Percentiles rank a stretch among this genome's conserved stretches.
Conservation (phyloP, 2,888 invertebrate genomes). For the Nudaria mundana region DNA sequence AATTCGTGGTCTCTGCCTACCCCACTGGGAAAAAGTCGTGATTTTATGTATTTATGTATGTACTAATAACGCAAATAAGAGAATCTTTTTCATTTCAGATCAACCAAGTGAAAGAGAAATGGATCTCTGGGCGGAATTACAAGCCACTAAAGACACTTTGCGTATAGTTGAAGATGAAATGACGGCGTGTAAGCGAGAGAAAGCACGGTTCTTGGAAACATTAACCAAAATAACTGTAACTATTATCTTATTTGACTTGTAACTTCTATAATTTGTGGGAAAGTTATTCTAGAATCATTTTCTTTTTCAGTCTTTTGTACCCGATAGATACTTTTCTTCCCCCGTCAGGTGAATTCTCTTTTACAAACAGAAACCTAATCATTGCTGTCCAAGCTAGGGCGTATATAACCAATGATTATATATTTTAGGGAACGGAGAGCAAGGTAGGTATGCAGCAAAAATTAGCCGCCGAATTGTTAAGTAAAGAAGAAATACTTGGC, state of each 20-base stretch:
- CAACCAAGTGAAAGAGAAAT: conserved; percentile 69
- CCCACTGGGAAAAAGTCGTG: no score
- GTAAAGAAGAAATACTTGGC: conserved; percentile 67
- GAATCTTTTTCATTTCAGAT: conserved; percentile 38
- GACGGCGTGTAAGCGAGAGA: conserved; percentile 60
- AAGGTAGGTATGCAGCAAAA: conserved; percentile 73
- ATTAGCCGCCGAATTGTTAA: conserved; percentile 69
- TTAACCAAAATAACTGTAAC: conserved; percentile 67
- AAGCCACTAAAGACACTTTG: conserved; percentile 68
- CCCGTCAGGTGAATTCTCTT: conserved; percentile 40
- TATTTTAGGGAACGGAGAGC: conserved; percentile 66
- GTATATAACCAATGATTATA: background rate
- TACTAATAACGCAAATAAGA: background rate
- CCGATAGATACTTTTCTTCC: conserved; percentile 48
- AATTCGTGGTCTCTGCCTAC: no score
- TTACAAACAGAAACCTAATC: conserved; percentile 2
- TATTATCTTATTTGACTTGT: conserved; percentile 15
- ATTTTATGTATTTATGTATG: no score
- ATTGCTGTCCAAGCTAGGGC: background rate
- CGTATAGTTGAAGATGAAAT: conserved; percentile 68
- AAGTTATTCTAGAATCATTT: conserved; percentile 24
- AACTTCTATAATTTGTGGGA: background rate
- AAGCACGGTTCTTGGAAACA: conserved; percentile 69
- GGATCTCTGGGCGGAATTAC: conserved; percentile 68
- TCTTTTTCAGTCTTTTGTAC: conserved; percentile 63